phyloP scores from a whole-genome alignment of 2,113 vertebrate species.

The Cyphotilapia sp. region DNA sequence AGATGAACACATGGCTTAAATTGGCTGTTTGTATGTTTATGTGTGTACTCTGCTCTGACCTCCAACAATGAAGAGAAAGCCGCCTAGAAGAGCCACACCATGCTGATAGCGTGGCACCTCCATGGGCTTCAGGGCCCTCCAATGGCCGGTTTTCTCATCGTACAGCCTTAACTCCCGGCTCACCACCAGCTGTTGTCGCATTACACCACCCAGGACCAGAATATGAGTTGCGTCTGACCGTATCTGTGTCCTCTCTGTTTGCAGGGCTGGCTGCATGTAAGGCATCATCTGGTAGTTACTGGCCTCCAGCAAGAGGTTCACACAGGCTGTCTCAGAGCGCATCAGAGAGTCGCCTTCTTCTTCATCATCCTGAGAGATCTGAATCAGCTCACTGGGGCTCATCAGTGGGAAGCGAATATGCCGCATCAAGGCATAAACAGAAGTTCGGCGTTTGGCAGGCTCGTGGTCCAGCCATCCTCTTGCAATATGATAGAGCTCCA shows the following conservation, averaged over 20 bases:
- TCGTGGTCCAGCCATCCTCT: slow-evolving; percentile 68
- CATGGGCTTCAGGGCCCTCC: slow-evolving; percentile 75
- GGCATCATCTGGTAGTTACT: slow-evolving; percentile 84
- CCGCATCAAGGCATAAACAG: slow-evolving; percentile 64
- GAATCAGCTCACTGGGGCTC: slow-evolving; percentile 72
- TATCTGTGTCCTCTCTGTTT: slow-evolving; percentile 74
- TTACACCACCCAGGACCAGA: slow-evolving; percentile 74
- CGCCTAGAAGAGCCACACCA: slow-evolving; percentile 74
- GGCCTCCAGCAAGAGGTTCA: slow-evolving; percentile 79
- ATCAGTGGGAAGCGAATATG: slow-evolving; percentile 77
- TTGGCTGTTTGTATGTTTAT: not conserved
- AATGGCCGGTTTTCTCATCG: slow-evolving; percentile 55
- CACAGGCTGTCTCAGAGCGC: slow-evolving; percentile 69
- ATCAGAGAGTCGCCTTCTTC: slow-evolving; percentile 51
- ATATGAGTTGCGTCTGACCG: slow-evolving; percentile 72
- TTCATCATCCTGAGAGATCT: slow-evolving; percentile 74
- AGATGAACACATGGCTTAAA: not conserved
- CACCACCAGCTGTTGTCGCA: slow-evolving; percentile 78
- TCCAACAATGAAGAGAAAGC: slow-evolving; percentile 78
- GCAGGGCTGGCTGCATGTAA: slow-evolving; percentile 73
- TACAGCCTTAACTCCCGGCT: slow-evolving; percentile 75
- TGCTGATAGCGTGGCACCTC: slow-evolving; percentile 77
- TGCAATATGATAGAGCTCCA: slow-evolving; percentile 72
- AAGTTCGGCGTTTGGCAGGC: slow-evolving; percentile 19
- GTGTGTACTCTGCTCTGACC: slow-evolving; percentile 43